Conservation (phyloP, 1,140 invertebrate species). For the Drosophila athabasca region DNA sequence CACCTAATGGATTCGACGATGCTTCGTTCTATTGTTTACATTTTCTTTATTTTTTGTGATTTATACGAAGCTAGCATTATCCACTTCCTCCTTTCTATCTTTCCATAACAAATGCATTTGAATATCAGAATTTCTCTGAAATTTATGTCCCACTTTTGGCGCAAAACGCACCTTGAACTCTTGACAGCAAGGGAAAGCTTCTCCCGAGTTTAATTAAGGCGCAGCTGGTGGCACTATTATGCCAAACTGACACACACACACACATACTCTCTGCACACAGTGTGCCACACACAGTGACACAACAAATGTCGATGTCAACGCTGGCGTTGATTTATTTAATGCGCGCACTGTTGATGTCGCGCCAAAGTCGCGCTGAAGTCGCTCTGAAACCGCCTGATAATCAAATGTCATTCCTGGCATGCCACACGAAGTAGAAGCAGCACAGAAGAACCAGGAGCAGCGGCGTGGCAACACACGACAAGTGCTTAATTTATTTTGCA, state of each 20-base stretch:
- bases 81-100: no score
- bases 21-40: no score
- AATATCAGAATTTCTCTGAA: conserved; percentile 25
- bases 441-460: background rate
- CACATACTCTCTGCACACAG: conserved; percentile 1
- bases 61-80: no score
- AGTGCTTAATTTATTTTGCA: conserved; percentile 81
- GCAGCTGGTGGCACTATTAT: conserved; percentile 62
- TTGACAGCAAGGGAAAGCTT: conserved; percentile 12
- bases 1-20: no score
- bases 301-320: conserved; percentile 50
- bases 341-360: conserved; percentile 58
- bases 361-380: conserved; percentile 39
- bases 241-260: conserved; percentile 6
- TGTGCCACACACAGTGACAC: conserved; percentile 20
- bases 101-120: conserved; percentile 3
- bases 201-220: conserved; percentile 64
- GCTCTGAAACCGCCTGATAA: conserved; percentile 65
- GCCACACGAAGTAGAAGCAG: conserved; percentile 9
- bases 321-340: conserved; percentile 74
- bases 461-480: conserved; percentile 63
- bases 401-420: conserved; percentile 77
- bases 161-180: conserved; percentile 33
- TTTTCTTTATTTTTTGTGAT: no score
- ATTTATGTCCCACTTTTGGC: conserved; percentile 52